Evolutionary conservation across 64 coral and sea anemone species (phyloP).

Genomic region (Montipora efflorescens): DNA sequence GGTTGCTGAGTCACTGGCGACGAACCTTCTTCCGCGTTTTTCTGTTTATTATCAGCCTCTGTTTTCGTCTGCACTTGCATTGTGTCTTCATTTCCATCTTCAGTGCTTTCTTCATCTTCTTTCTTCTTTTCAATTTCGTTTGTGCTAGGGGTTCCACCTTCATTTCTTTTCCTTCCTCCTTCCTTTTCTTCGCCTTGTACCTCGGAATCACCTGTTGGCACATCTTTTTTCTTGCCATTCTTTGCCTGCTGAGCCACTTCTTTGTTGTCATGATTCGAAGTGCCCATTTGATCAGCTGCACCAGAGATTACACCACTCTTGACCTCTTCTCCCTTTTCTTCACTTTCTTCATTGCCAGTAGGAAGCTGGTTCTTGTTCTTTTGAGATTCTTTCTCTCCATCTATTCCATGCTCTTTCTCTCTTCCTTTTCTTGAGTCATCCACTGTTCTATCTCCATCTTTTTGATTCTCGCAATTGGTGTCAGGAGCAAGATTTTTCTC

Average conservation of each 20-base stretch:
- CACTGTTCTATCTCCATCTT: not conserved
- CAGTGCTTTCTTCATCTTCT: too few relatives aligned
- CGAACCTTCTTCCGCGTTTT: not conserved
- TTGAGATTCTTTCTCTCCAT: too few relatives aligned
- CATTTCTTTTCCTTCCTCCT: not conserved
- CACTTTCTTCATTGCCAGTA: not conserved
- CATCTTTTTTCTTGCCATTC: not conserved
- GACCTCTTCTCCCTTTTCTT: not conserved
- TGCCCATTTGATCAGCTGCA: not conserved
- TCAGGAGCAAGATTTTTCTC: not conserved
- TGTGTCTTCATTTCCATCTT: not conserved
- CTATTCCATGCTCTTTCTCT: not conserved
- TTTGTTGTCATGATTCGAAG: not conserved
- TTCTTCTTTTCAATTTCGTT: not conserved
- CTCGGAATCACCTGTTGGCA: not conserved
- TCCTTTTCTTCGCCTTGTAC: not conserved
- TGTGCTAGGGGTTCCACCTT: not conserved
- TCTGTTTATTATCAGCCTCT: not conserved
- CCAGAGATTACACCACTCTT: not conserved
- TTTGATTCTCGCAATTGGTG: not conserved
- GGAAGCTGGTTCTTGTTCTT: not conserved
- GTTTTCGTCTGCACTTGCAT: not conserved
- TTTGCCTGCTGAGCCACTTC: not conserved
- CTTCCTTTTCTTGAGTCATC: not conserved
- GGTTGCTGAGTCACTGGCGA: not conserved